phyloP scores from a whole-genome alignment of 2,797 vertebrate species.

The Myripristis murdjan region DNA sequence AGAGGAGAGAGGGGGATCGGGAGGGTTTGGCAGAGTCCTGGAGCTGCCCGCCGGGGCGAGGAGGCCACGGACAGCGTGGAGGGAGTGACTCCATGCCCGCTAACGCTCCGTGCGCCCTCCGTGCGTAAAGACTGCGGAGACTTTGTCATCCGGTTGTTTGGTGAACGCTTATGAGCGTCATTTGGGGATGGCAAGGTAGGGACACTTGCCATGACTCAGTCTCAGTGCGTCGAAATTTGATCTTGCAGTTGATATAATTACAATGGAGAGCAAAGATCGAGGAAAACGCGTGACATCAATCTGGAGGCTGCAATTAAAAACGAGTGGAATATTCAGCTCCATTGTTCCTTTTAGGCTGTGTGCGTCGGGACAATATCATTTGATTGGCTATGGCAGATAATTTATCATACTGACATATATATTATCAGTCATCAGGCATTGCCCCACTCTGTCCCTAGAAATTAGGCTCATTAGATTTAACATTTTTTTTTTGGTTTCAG shows the following conservation, averaged over 20 bases:
- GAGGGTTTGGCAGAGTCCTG: constrained; percentile 63
- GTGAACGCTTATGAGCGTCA: constrained; percentile 41
- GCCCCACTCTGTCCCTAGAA: too few species aligned
- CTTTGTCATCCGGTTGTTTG: constrained; percentile 52
- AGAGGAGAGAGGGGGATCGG: constrained; percentile 68
- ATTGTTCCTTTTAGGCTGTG: too few species aligned
- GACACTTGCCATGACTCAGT: constrained; percentile 16
- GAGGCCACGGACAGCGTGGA: constrained; percentile 62
- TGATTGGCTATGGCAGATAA: too few species aligned
- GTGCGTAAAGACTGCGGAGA: constrained; percentile 70
- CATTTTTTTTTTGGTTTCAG: too few species aligned
- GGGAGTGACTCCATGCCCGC: constrained; percentile 62
- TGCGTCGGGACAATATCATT: too few species aligned
- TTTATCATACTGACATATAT: too few species aligned
- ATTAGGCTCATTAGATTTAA: too few species aligned
- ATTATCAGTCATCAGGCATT: too few species aligned
- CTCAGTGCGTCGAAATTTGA: constrained; percentile 12
- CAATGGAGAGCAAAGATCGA: constrained; percentile 5
- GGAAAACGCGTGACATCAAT: too few species aligned
- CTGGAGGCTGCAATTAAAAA: too few species aligned
- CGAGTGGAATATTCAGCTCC: too few species aligned
- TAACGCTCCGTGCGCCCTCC: constrained; percentile 64
- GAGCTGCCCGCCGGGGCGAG: constrained; percentile 69
- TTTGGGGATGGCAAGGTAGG: constrained; percentile 26
- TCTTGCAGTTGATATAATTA: constrained; percentile 28